Percentiles rank a stretch among this genome's conserved stretches.
Evolutionary conservation across 2,113 vertebrate genomes (phyloP).

Genomic region (Brachypodius melanocephalos): DNA sequence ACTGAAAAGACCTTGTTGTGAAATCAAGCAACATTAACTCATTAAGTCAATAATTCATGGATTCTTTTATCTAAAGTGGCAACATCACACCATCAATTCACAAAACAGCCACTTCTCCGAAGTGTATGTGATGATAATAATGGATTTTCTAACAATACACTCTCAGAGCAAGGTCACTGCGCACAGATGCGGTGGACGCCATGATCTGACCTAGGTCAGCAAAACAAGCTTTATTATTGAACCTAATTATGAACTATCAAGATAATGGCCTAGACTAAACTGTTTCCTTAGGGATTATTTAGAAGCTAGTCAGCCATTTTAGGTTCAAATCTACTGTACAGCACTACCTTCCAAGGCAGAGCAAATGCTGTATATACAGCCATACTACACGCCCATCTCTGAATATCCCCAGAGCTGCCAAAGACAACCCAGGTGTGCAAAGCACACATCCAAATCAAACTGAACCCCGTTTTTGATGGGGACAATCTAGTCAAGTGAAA

Average conservation of each 20-base stretch:
- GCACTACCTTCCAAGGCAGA: background rate
- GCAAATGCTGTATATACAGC: background rate
- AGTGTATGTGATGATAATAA: slow-evolving; percentile 86
- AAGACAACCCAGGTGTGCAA: background rate
- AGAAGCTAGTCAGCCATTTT: slow-evolving; percentile 73
- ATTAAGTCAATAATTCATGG: slow-evolving; percentile 91
- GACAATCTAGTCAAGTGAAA: background rate
- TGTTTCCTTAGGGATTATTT: slow-evolving; percentile 79
- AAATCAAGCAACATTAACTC: slow-evolving; percentile 85
- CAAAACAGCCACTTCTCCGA: slow-evolving; percentile 82
- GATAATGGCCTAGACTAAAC: slow-evolving; percentile 79
- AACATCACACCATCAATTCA: slow-evolving; percentile 87
- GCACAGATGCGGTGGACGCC: slow-evolving; percentile 73
- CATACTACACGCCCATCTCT: background rate
- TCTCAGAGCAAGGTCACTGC: slow-evolving; percentile 79
- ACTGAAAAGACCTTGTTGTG: slow-evolving; percentile 77
- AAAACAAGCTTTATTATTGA: slow-evolving; percentile 82
- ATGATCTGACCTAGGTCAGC: slow-evolving; percentile 78
- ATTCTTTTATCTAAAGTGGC: slow-evolving; percentile 88
- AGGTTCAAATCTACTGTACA: slow-evolving; percentile 65
- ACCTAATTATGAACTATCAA: slow-evolving; percentile 84
- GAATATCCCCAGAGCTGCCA: background rate
- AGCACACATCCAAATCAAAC: background rate
- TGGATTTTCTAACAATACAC: slow-evolving; percentile 84
- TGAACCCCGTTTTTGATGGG: background rate